Base-by-base conservation (phyloP, 2,113 vertebrate species). In the Rhea americana region DNA sequence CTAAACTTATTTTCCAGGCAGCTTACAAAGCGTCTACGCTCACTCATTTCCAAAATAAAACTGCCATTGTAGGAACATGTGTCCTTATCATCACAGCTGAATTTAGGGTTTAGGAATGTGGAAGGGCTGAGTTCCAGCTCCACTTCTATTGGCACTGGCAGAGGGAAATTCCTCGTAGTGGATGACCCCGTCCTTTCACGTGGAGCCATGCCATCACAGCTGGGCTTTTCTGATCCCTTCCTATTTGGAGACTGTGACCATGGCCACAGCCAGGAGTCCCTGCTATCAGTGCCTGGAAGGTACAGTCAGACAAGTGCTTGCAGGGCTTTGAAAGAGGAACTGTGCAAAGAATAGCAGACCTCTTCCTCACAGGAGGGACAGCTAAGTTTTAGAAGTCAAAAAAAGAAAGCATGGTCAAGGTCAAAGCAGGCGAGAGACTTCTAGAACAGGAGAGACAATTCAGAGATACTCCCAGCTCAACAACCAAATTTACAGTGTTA, bases 81-180 rank as follows among this genome's bases (percentile, higher is more conserved):
- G 24, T 43, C 37, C 70, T 77, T 53, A 67, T 65, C n/a, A n/a
- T 47, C 61, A 30, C 10, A 62, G 26, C 28, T 79, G 51, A 30
- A 43, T 65, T 79, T 79, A 13, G 48, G 48, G 30, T 4, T 59
- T 47, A 13, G 39, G 62, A 26, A 28, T 11, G 16, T 26, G 28
- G 63, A 65, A 56, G 65, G 59, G 53, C 47, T n/a, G 14, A 35
- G 39, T 76, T 43, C 63, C 59, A 47, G 22, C 51, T 87, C 58
- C 1, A 2, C 7, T 37, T 15, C 2, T 4, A 11, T 15, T 9
- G 22, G 21, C 0, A 0, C 58, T 59, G 39, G 39, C 35, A 68
- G 56, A 84, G 28, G 74, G 37, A 63, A 75, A 19, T 53, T 37
- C 55, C 32, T 28, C 0, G 1, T 13, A 28, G n/a, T 0, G 1